These are phyloP conservation scores for Eristalis arbustorum DNA, from an alignment of 2,888 invertebrate species.

Conservation along the genomic window DNA sequence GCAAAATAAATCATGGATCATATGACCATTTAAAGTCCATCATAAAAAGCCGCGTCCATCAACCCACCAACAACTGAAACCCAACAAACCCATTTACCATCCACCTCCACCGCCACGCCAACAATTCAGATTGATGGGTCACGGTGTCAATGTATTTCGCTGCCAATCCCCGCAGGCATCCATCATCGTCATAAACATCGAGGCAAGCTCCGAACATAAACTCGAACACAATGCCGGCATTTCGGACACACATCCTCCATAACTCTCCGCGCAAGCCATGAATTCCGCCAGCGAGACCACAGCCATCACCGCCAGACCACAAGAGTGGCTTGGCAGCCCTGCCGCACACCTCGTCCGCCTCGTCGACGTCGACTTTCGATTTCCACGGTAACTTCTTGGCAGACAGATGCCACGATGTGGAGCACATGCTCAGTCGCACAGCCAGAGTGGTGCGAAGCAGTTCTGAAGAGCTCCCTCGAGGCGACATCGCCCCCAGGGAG, in stretches of 20 bases:
- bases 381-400: conserved; percentile 38
- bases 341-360: not conserved
- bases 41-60: no score
- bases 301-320: not conserved
- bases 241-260: conserved; percentile 73
- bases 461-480: conserved; percentile 6
- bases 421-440: conserved; percentile 60
- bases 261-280: conserved; percentile 37
- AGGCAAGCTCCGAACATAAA: conserved; percentile 58
- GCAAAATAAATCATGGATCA: no score
- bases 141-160: conserved; percentile 57
- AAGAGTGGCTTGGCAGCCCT: conserved; percentile 4
- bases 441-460: conserved; percentile 35
- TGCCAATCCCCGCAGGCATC: conserved; percentile 18
- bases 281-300: not conserved
- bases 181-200: conserved; percentile 54
- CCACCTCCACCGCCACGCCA: not conserved
- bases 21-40: no score
- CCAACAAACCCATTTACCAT: not conserved
- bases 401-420: conserved; percentile 48
- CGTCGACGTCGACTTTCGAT: conserved; percentile 25
- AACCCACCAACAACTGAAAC: not conserved
- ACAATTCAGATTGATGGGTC: conserved; percentile 62
- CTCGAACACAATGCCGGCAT: conserved; percentile 71
- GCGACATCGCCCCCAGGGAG: conserved; percentile 4